A percentile compares a stretch with the other conserved stretches of the same genome.
phyloP scores from a whole-genome alignment of 2,888 invertebrate genomes.

The Pimpla rufipes region DNA sequence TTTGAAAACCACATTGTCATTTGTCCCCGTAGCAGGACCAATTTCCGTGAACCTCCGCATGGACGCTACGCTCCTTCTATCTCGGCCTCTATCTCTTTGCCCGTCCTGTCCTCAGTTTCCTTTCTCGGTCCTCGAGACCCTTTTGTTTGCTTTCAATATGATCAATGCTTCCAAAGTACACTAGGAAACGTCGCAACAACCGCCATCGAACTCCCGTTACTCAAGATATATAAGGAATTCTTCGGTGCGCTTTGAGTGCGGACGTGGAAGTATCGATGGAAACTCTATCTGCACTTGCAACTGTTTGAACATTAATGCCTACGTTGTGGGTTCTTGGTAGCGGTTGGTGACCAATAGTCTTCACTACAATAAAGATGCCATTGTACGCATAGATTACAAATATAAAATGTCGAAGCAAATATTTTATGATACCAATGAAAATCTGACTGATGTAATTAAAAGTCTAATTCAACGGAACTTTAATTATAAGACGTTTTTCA shows the following conservation, averaged over 20 bases:
- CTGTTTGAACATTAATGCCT: too few species aligned
- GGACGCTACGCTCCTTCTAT: constrained; percentile 30
- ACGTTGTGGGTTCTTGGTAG: too few species aligned
- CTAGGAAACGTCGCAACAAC: background rate
- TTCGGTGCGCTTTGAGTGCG: background rate
- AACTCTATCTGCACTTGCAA: too few species aligned
- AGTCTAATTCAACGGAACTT: constrained; percentile 28
- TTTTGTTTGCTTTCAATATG: constrained; percentile 50
- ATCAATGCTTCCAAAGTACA: constrained; percentile 36
- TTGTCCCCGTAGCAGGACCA: constrained; percentile 36
- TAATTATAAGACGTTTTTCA: constrained; percentile 36
- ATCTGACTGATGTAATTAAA: too few species aligned
- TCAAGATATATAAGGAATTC: background rate
- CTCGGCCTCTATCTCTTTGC: constrained; percentile 28
- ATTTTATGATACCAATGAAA: too few species aligned
- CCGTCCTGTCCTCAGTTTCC: constrained; percentile 22
- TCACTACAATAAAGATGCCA: too few species aligned
- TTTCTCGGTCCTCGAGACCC: constrained; percentile 7
- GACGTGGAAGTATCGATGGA: too few species aligned
- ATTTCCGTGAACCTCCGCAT: constrained; percentile 26
- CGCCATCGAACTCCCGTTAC: background rate
- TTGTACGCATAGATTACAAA: too few species aligned
- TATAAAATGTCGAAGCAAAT: too few species aligned
- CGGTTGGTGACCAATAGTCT: too few species aligned
- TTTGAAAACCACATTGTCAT: constrained; percentile 57